Percentiles rank a stretch among this genome's conserved stretches.
phyloP scores from a whole-genome alignment of 2,113 vertebrate genomes.

The Protobothrops flavoviridis region DNA sequence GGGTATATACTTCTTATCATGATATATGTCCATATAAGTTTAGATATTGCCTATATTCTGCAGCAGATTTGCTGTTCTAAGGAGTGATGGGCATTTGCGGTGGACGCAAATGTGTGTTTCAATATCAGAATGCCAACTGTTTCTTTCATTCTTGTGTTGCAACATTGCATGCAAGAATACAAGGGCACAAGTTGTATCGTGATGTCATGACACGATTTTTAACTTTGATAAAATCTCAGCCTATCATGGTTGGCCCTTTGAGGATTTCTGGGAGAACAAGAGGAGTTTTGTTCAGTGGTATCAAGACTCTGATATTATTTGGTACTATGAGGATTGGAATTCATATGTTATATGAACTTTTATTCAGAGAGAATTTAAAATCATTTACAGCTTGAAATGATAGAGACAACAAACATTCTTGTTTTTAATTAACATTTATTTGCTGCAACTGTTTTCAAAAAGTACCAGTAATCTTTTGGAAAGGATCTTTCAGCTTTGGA shows the following conservation, averaged over 20 bases:
- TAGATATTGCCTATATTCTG: background rate
- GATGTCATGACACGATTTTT: background rate
- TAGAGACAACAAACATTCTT: background rate
- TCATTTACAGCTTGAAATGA: background rate
- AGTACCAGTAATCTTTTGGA: background rate
- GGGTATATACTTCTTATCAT: background rate
- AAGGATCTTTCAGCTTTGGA: background rate
- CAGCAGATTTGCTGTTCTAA: background rate
- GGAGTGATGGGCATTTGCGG: background rate
- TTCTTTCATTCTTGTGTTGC: background rate
- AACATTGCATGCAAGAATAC: background rate
- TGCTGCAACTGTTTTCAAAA: background rate
- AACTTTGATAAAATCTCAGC: background rate
- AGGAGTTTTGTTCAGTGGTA: background rate
- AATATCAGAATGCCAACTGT: background rate
- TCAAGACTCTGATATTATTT: background rate
- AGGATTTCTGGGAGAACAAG: background rate
- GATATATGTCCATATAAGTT: background rate
- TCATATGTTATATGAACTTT: background rate
- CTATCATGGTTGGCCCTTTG: background rate
- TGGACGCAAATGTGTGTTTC: background rate
- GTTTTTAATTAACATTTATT: background rate
- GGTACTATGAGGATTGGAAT: background rate
- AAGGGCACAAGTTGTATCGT: background rate
- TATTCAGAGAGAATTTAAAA: background rate